These are phyloP conservation scores for Drosophila arizonae DNA, from an alignment of 1,140 invertebrate genomes.

Conservation along the genomic window DNA sequence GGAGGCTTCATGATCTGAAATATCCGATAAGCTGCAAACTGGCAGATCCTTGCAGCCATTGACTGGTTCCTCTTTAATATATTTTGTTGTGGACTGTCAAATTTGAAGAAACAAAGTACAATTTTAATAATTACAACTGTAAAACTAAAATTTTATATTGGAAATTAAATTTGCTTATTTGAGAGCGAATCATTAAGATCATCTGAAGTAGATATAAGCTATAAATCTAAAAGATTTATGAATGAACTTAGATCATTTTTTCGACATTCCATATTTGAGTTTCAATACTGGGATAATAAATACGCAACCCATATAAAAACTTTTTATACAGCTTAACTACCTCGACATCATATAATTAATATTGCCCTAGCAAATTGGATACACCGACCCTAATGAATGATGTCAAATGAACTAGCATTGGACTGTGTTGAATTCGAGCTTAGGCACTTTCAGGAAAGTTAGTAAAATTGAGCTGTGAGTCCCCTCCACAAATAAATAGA, in stretches of 20 bases:
- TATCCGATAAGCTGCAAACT: conserved; percentile 78
- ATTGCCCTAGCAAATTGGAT: background rate
- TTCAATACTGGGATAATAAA: too few species aligned
- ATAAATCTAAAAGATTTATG: too few species aligned
- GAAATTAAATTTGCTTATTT: too few species aligned
- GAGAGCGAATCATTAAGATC: too few species aligned
- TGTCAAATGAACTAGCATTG: conserved; percentile 4
- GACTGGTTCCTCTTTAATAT: conserved; percentile 76
- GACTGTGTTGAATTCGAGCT: background rate
- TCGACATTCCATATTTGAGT: too few species aligned
- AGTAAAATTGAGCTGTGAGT: conserved; percentile 1
- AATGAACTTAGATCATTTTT: too few species aligned
- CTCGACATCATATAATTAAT: conserved; percentile 1
- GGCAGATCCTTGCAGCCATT: conserved; percentile 71
- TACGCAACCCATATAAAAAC: too few species aligned
- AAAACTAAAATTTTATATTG: too few species aligned
- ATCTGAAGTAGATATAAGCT: background rate
- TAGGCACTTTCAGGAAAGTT: background rate
- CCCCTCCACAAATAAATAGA: conserved; percentile 10
- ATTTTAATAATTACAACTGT: background rate
- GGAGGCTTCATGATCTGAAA: conserved; percentile 81
- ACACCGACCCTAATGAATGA: background rate
- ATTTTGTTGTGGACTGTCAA: conserved; percentile 69
- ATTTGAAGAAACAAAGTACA: too few species aligned
- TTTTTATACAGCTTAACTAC: background rate